Conservation (phyloP, 2,113 vertebrate genomes). For the Larimichthys polyactis region DNA sequence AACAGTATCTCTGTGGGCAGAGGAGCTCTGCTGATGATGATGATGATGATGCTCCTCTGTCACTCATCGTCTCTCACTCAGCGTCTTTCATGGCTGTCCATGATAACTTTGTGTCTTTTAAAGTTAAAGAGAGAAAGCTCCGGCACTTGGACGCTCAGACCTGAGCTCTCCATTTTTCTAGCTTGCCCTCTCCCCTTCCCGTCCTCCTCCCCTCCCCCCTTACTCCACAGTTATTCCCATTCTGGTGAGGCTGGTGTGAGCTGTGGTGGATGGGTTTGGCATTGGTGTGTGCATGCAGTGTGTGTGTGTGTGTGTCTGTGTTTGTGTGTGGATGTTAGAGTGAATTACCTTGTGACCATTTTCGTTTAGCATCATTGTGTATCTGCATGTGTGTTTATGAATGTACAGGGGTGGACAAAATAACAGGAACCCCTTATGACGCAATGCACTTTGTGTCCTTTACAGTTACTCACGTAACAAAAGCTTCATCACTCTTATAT, state of each 20-base stretch:
- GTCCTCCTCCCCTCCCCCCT: neutral
- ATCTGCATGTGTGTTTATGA: neutral
- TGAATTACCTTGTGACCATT: neutral
- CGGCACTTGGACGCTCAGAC: neutral
- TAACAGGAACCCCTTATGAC: neutral
- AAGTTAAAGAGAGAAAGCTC: neutral
- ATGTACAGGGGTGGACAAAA: neutral
- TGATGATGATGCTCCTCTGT: slow-evolving; percentile 48
- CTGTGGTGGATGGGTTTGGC: slow-evolving; percentile 52
- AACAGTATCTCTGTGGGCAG: slow-evolving; percentile 15
- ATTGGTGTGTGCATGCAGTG: neutral
- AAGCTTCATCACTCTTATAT: neutral
- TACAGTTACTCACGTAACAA: no score
- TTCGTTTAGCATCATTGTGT: neutral
- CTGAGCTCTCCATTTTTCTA: neutral
- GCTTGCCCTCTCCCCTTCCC: neutral
- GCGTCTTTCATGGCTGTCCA: neutral
- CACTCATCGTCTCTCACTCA: neutral
- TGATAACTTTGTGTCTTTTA: neutral
- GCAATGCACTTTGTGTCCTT: neutral
- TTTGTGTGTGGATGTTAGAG: neutral
- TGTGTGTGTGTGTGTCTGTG: neutral
- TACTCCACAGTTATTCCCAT: slow-evolving; percentile 5
- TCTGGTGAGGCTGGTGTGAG: slow-evolving; percentile 51
- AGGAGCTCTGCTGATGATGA: slow-evolving; percentile 5